phyloP scores from a whole-genome alignment of 2,888 invertebrate genomes.

The Artemia sinica region DNA sequence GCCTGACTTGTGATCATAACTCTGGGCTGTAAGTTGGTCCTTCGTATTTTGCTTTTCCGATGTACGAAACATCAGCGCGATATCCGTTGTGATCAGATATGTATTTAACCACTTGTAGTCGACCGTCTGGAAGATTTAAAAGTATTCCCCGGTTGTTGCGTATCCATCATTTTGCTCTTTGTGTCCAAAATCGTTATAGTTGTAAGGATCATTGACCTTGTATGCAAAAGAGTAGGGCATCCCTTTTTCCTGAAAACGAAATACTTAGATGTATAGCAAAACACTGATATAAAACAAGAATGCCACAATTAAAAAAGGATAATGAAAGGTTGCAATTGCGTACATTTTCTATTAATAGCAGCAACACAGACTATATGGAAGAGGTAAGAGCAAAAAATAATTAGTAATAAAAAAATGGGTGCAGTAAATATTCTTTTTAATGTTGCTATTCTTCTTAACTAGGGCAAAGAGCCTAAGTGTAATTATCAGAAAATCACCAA shows the following conservation, averaged over 20 bases:
- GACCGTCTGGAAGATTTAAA: slow-evolving; percentile 32
- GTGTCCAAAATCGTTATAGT: slow-evolving; percentile 59
- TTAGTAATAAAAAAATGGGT: too few relatives aligned
- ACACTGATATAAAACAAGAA: too few relatives aligned
- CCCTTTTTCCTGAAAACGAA: slow-evolving; percentile 11
- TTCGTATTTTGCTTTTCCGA: slow-evolving; percentile 9
- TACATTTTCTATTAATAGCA: too few relatives aligned
- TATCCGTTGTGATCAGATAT: slow-evolving; percentile 24
- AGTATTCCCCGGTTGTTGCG: slow-evolving; percentile 53
- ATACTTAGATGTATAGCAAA: too few relatives aligned
- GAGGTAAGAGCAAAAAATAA: too few relatives aligned
- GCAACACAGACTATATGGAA: too few relatives aligned
- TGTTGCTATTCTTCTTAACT: too few relatives aligned
- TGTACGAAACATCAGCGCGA: slow-evolving; percentile 19
- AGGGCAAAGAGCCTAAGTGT: too few relatives aligned
- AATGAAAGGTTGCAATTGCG: too few relatives aligned
- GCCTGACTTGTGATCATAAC: neutral
- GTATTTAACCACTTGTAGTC: slow-evolving; percentile 24
- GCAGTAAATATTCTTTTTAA: too few relatives aligned
- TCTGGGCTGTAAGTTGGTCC: neutral
- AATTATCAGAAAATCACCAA: too few relatives aligned
- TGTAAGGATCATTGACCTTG: slow-evolving; percentile 29
- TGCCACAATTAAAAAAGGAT: too few relatives aligned
- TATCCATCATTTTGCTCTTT: slow-evolving; percentile 49
- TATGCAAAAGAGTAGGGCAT: slow-evolving; percentile 16